Percentiles rank a stretch among this genome's conserved stretches.
Evolutionary conservation across 2,113 vertebrate genomes (phyloP).

Genomic region (Dermatemys mawii): DNA sequence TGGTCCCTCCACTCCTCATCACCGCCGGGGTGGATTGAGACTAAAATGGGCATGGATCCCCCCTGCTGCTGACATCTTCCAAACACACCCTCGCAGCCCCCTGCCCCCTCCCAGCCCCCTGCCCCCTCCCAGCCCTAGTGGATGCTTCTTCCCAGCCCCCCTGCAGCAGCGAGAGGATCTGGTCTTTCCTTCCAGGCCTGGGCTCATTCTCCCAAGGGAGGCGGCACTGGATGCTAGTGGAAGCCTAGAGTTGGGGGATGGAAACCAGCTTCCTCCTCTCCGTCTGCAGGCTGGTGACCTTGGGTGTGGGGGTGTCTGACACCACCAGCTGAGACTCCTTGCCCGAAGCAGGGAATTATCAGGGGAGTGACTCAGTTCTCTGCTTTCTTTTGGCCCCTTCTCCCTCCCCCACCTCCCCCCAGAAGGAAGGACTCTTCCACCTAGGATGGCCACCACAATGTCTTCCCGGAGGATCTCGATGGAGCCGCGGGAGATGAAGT

Average conservation of each 20-base stretch:
- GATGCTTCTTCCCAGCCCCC: not conserved
- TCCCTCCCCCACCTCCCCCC: accelerated
- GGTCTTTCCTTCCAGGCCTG: not conserved
- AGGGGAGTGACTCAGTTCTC: not conserved
- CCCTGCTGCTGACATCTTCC: not conserved
- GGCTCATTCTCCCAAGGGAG: not conserved
- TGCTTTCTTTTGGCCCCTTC: not conserved
- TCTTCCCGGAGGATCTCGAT: slow-evolving; percentile 96
- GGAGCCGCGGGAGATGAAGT: slow-evolving; percentile 97
- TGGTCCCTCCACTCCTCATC: not conserved
- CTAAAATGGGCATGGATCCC: not conserved
- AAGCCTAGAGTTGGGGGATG: not conserved
- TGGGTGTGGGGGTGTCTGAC: not conserved
- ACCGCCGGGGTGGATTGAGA: not conserved
- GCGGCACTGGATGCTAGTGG: not conserved
- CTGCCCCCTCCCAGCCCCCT: not conserved
- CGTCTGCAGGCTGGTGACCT: not conserved
- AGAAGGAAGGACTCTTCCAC: slow-evolving; percentile 72
- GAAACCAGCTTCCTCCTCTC: not conserved
- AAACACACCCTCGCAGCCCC: not conserved
- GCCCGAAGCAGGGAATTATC: not conserved
- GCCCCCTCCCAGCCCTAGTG: not conserved
- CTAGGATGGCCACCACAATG: slow-evolving; percentile 96
- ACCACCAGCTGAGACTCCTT: not conserved
- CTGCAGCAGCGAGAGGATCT: not conserved